Base-by-base conservation (phyloP, 1,140 invertebrate genomes). In the Laupala kohalensis region DNA sequence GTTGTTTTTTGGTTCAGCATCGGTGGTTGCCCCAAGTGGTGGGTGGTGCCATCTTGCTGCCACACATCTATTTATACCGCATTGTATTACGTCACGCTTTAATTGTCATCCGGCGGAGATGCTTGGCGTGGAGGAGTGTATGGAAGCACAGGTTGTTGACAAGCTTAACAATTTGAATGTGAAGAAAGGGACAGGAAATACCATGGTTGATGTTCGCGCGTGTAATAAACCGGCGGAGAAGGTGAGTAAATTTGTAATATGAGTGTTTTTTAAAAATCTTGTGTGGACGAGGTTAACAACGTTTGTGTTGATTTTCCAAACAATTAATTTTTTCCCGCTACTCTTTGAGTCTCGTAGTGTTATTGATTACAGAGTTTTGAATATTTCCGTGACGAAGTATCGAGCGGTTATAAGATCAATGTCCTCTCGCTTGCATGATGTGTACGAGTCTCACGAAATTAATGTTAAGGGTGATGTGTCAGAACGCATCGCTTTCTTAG, bases 181-280 rank as follows among this genome's bases (percentile, higher is more conserved):
- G 15, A 19, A 25, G 23, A 72, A 72, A 12, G 65, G 24, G 4
- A n/a, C 30, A 0, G 24, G 67, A 67, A 77, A 77, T 70, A 74
- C 71, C 24, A 79, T 82, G 79, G 80, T 84, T 72, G 83, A 84
- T 77, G 81, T 81, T 69, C 77, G 83, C 74, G 83, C 82, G 19
- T 84, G 83, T 76, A 83, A 82, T 76, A 84, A 84, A 73, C 83
- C 83, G 28, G 80, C 77, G 65, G 80, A 82, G 76, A 81, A 81
- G 78, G 83, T 84, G 77, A 83, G 81, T 73, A 65, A 64, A 67
- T 2, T n/a, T 13, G 19, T 53, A 53, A 53, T 53, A 19, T 13
- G 37, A 19, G 37, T 53, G 30, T 53, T 53, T 53, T 53, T 13
- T 2, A 53, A n/a, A n/a, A n/a, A n/a, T n/a, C n/a, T n/a, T n/a